Evolutionary conservation across 2,797 vertebrate species (phyloP), one percentile per base, ranked within the genome.

Genomic region (Poeciliopsis paucimaculata): DNA sequence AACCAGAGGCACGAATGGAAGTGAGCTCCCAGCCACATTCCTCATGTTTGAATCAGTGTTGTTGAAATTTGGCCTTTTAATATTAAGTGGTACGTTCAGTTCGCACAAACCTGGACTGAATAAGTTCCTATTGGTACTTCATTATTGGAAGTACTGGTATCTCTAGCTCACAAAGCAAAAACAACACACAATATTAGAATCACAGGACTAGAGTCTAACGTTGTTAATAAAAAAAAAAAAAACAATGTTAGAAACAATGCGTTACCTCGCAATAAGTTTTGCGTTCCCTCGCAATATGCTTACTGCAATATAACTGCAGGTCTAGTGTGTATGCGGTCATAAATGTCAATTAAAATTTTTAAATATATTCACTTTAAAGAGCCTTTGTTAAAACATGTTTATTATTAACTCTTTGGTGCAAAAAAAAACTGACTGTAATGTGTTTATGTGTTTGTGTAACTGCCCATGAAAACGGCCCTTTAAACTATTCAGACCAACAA

Each of bases 1-100:
- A 87, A 93, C 82, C 82, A 85, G 77, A 86, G 82, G 74, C 82
- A 75, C 72, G 78, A 82, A 83, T 15, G 53, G 60, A 88, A 80
- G 57, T 26, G 76, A 53, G 75, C 74, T 83, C 72, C 79, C 53
- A 70, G 80, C 68, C 77, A 85, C 18, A 55, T 6, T 78, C 68
- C 80, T 72, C 53, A 82, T 72, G 49, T 46, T 47, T 77, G n/a
- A 72, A 39, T 45, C 41, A 31, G 11, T 45, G 68, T 45, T 71
- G 39, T 43, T 11, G n/a, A 12, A 45, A 71, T 12, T 71, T 71
- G 23, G 41, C 41, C 68, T 7, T 71, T 71, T 71, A 71, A 34
- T n/a, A 3, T 45, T 26, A 71, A 71, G 41, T 28, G 43, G 23
- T 45, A 28, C 9, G 0, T 43, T 71, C 34, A 36, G 20, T 68